phyloP scores from a whole-genome alignment of 2,888 invertebrate species.

The Amphipoea lucens region DNA sequence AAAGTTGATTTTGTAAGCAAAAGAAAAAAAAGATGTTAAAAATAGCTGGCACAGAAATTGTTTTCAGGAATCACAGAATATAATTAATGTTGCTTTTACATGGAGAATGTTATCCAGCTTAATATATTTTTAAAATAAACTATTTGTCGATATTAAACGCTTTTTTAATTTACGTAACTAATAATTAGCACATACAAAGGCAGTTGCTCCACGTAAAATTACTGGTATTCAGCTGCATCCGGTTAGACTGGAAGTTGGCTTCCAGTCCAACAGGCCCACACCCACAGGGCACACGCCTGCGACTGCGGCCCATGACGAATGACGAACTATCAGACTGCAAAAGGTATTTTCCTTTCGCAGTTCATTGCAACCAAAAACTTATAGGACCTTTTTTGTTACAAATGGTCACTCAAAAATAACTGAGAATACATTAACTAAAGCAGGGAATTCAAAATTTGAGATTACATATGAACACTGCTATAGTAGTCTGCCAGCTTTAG shows the following conservation, averaged over 20 bases:
- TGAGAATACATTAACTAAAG: no score
- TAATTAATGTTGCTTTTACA: constrained; percentile 47
- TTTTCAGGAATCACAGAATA: constrained; percentile 20
- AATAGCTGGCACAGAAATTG: not conserved
- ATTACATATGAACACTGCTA: no score
- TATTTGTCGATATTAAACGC: constrained; percentile 45
- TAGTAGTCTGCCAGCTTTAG: not conserved
- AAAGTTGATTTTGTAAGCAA: constrained; percentile 19
- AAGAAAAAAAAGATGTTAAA: not conserved
- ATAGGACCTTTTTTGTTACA: no score
- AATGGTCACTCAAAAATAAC: no score
- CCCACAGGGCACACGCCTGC: no score
- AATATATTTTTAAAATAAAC: constrained; percentile 54
- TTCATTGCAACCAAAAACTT: no score
- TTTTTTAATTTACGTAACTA: constrained; percentile 1
- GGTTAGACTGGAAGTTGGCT: not conserved
- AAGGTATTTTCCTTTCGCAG: not conserved
- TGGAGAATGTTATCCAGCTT: constrained; percentile 53
- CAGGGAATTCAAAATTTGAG: no score
- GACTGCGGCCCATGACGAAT: not conserved
- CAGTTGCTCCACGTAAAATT: not conserved
- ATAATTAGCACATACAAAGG: not conserved
- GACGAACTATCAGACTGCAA: not conserved
- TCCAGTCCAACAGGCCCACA: no score
- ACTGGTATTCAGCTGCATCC: not conserved